Evolutionary conservation across 2,888 invertebrate species (phyloP).

Genomic region (Caenorhabditis macrosperma): DNA sequence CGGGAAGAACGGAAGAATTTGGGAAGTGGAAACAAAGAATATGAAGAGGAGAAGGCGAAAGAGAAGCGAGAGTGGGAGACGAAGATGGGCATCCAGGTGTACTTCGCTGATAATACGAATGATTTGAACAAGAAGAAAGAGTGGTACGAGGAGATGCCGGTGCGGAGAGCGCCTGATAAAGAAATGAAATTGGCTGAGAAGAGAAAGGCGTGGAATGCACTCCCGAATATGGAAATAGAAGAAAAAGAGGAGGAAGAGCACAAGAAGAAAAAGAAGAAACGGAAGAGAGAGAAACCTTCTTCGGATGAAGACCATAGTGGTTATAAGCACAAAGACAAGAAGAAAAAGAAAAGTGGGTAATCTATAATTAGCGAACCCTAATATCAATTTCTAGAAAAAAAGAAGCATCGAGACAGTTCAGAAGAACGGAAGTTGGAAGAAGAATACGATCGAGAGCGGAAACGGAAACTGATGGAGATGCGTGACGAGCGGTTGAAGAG

Average conservation of each 20-base stretch:
- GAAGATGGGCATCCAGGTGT: conserved; percentile 95
- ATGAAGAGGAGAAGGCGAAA: conserved; percentile 91
- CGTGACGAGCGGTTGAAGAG: conserved; percentile 88
- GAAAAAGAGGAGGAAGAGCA: conserved; percentile 43
- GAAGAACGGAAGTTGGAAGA: conserved; percentile 57
- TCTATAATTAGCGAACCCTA: not conserved
- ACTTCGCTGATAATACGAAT: conserved; percentile 87
- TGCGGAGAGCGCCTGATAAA: conserved; percentile 81
- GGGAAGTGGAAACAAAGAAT: conserved; percentile 86
- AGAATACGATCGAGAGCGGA: conserved; percentile 71
- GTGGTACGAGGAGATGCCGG: conserved; percentile 88
- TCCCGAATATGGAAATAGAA: conserved; percentile 29
- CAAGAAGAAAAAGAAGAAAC: conserved; percentile 48
- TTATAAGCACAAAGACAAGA: conserved; percentile 50
- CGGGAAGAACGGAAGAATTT: conserved; percentile 80
- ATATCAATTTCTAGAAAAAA: conserved; percentile 12
- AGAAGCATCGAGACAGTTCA: conserved; percentile 43
- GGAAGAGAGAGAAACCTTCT: conserved; percentile 23
- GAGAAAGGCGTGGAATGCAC: conserved; percentile 1
- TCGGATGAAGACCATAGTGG: conserved; percentile 15
- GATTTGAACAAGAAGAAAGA: conserved; percentile 84
- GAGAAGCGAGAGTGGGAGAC: conserved; percentile 96
- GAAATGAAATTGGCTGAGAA: conserved; percentile 15
- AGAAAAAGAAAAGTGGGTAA: conserved; percentile 64
- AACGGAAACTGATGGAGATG: conserved; percentile 81